Percentiles rank a stretch among this genome's conserved stretches.
Evolutionary conservation across 2,797 vertebrate species (phyloP).

Genomic region (Muscicapa comitata): DNA sequence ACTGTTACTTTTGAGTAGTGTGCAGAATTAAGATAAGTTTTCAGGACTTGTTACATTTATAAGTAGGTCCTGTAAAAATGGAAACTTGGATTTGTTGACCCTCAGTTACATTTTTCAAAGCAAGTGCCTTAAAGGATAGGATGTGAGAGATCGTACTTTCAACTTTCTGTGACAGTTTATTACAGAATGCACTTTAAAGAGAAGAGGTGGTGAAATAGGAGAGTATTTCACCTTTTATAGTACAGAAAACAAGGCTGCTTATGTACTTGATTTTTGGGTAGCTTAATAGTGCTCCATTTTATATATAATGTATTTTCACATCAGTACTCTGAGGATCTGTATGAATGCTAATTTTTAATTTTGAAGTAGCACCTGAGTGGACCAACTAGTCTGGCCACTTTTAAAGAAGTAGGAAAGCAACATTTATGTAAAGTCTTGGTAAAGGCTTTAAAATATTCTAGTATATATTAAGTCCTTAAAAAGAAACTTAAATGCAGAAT

Average conservation of each 20-base stretch:
- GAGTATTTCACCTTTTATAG: neutral
- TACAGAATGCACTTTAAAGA: neutral
- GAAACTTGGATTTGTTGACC: neutral
- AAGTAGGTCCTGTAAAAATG: neutral
- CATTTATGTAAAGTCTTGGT: neutral
- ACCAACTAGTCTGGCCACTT: neutral
- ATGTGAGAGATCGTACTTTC: neutral
- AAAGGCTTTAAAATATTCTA: neutral
- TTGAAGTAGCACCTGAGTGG: neutral
- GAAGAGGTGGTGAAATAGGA: neutral
- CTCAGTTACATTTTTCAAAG: neutral
- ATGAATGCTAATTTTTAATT: neutral
- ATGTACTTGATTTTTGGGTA: neutral
- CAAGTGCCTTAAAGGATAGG: neutral
- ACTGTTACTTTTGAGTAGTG: neutral
- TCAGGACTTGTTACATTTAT: neutral
- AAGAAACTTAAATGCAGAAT: neutral
- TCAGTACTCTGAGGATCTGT: neutral
- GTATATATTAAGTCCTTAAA: neutral
- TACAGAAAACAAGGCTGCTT: neutral
- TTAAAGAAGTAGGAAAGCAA: neutral
- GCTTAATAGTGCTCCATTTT: neutral
- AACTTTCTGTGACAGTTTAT: neutral
- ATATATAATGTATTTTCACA: neutral
- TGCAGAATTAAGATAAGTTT: neutral